Evolutionary conservation across 2,888 invertebrate species (phyloP).

Genomic region (Pheosia gnoma): DNA sequence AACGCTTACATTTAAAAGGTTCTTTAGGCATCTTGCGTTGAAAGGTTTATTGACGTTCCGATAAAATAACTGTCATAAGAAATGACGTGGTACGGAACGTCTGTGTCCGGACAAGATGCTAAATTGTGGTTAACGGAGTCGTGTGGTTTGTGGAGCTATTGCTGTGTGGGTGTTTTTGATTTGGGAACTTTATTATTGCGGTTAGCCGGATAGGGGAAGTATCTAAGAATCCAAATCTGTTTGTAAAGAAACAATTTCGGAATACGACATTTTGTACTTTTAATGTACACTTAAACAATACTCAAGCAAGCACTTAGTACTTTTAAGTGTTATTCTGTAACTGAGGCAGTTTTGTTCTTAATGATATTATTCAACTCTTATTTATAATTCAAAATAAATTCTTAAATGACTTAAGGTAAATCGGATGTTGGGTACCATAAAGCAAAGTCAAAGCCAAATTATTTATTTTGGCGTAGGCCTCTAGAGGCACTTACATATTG

Average conservation of each 20-base stretch:
- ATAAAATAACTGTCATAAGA: conserved; percentile 44
- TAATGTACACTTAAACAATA: too few species aligned
- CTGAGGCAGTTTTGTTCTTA: too few species aligned
- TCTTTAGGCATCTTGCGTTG: conserved; percentile 28
- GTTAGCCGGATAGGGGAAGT: neutral
- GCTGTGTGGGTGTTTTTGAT: neutral
- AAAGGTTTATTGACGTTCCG: conserved; percentile 50
- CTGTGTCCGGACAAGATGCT: neutral
- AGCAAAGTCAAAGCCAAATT: too few species aligned
- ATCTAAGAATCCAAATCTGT: neutral
- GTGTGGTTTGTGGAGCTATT: neutral
- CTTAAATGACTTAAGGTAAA: too few species aligned
- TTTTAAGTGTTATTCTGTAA: too few species aligned
- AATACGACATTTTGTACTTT: too few species aligned
- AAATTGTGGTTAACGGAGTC: neutral
- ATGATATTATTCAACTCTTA: too few species aligned
- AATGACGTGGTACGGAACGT: conserved; percentile 16
- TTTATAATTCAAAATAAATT: too few species aligned
- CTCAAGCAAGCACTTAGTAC: too few species aligned
- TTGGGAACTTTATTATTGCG: neutral
- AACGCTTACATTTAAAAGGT: conserved; percentile 25
- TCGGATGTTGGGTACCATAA: too few species aligned
- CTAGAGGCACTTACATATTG: too few species aligned
- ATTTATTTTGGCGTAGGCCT: too few species aligned
- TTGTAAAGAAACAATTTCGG: neutral